Conservation (phyloP, 2,113 vertebrate species). For the zebrafish (Danio rerio) region GRCz12tu NC_133180.1:61779501-61780000, state of each 20-base stretch:
- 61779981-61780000: too few species aligned
- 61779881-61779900: too few species aligned
- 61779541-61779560: background rate
- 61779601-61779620: background rate
- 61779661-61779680: conserved; percentile 68
- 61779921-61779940: too few species aligned
- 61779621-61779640: conserved; percentile 28
- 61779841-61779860: too few species aligned
- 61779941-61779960: too few species aligned
- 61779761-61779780: background rate
- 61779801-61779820: too few species aligned
- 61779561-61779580: background rate
- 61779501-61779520: background rate
- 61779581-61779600: background rate
- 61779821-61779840: too few species aligned
- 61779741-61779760: conserved; percentile 38
- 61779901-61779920: too few species aligned
- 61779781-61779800: too few species aligned
- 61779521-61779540: background rate
- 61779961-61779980: too few species aligned
- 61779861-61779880: too few species aligned
- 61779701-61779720: conserved; percentile 56
- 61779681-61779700: conserved; percentile 75
- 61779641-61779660: conserved; percentile 55
- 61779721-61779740: conserved; percentile 53